Evolutionary conservation across 2,888 invertebrate species (phyloP).

Genomic region (Drosophila buzzatii): DNA sequence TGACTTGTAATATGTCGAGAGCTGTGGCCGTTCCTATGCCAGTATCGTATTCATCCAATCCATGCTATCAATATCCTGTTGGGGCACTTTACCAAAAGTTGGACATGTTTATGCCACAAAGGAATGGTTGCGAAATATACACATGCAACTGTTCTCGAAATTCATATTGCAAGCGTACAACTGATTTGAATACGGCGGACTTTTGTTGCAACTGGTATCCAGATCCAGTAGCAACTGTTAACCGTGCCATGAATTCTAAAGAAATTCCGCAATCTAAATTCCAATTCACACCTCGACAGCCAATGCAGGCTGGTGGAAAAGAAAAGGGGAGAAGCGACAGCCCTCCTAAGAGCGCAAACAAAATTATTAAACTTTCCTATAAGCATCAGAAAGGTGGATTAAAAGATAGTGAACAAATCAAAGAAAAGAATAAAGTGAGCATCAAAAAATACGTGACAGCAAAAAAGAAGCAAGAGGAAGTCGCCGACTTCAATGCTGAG

Average conservation of each 20-base stretch:
- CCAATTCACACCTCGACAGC: too few species aligned
- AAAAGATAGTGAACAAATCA: not conserved
- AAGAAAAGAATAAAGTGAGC: not conserved
- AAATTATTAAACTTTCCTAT: not conserved
- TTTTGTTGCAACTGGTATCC: conserved; percentile 4
- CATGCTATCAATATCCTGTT: conserved; percentile 5
- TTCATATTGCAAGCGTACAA: not conserved
- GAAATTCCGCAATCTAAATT: not conserved
- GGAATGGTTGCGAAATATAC: not conserved
- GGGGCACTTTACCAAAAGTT: not conserved
- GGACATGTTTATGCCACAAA: not conserved
- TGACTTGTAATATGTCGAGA: not conserved
- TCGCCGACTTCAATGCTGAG: not conserved
- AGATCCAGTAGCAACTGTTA: not conserved
- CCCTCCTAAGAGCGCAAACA: not conserved
- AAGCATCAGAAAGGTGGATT: conserved; percentile 9
- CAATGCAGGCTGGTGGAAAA: not conserved
- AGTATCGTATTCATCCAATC: conserved; percentile 2
- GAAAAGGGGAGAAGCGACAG: not conserved
- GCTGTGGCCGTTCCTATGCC: not conserved
- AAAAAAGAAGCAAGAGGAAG: not conserved
- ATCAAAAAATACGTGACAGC: not conserved
- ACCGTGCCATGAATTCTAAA: not conserved
- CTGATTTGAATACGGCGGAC: conserved; percentile 44
- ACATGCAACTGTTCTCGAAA: not conserved